phyloP scores from a whole-genome alignment of 2,113 vertebrate genomes.

The Microcebus jonahi region DNA sequence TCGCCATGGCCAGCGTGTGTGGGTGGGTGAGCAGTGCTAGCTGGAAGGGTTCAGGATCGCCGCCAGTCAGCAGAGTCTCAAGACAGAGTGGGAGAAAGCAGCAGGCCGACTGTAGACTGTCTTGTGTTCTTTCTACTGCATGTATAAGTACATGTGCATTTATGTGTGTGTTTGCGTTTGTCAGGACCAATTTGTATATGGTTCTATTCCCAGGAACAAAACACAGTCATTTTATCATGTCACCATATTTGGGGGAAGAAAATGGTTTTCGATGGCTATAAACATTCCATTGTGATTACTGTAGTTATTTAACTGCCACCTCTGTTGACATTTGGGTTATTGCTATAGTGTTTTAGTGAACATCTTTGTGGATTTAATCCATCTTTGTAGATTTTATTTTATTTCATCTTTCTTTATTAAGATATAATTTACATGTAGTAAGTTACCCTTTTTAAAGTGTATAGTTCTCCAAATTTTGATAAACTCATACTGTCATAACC shows the following conservation, averaged over 20 bases:
- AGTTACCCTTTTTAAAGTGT: background rate
- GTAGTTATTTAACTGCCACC: background rate
- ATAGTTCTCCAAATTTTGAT: background rate
- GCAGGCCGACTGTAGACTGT: fast-evolving
- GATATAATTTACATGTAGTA: background rate
- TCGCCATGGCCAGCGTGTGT: fast-evolving
- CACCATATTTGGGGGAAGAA: background rate
- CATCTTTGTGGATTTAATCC: background rate
- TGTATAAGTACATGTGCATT: fast-evolving
- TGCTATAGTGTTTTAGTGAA: background rate
- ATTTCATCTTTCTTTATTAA: background rate
- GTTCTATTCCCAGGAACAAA: background rate
- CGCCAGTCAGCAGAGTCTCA: background rate
- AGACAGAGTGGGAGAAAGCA: background rate
- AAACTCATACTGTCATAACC: background rate
- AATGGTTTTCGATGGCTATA: background rate
- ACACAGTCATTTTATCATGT: background rate
- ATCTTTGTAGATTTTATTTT: background rate
- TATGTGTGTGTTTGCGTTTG: background rate
- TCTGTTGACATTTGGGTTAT: background rate
- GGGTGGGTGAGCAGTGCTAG: fast-evolving
- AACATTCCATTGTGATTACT: fast-evolving
- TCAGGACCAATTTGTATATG: background rate
- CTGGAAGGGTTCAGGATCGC: too few relatives aligned
- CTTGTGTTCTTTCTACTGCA: fast-evolving